Conservation (phyloP, 2,888 invertebrate species). For the Nomada fucata region DNA sequence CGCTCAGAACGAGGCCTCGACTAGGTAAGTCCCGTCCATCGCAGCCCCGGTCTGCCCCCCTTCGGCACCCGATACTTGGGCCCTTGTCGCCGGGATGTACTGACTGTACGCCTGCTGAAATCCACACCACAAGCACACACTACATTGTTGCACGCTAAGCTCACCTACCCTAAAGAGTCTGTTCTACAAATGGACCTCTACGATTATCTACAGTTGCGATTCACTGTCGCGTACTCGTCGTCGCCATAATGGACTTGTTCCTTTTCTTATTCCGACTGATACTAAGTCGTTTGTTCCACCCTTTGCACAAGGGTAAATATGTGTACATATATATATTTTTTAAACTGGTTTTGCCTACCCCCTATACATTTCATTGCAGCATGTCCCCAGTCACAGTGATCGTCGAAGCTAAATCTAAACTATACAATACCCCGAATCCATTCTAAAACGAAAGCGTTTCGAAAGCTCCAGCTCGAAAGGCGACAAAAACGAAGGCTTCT, state of each 20-base stretch:
- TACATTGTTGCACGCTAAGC: slow-evolving; percentile 83
- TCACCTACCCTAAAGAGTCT: slow-evolving; percentile 74
- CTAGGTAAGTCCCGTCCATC: slow-evolving; percentile 93
- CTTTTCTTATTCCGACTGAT: too few relatives aligned
- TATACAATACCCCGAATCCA: too few relatives aligned
- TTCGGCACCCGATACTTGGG: slow-evolving; percentile 87
- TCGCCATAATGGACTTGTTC: too few relatives aligned
- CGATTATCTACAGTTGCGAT: background rate
- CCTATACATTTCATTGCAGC: too few relatives aligned
- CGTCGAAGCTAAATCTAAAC: too few relatives aligned
- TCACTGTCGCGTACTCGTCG: too few relatives aligned
- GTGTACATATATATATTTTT: too few relatives aligned
- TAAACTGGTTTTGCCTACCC: too few relatives aligned
- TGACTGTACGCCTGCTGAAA: slow-evolving; percentile 93
- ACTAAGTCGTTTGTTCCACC: too few relatives aligned
- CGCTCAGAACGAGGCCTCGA: slow-evolving; percentile 92
- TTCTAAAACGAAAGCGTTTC: background rate
- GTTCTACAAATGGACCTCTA: slow-evolving; percentile 45
- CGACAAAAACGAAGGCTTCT: slow-evolving; percentile 12
- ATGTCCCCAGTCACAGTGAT: too few relatives aligned
- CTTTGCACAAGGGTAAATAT: too few relatives aligned
- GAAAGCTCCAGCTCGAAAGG: background rate
- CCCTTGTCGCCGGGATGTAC: slow-evolving; percentile 94
- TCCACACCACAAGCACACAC: slow-evolving; percentile 84
- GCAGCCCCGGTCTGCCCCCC: slow-evolving; percentile 91